Evolutionary conservation across 2,797 vertebrate genomes (phyloP), one percentile per base, ranked within the genome.

Genomic region (Pipistrellus pipistrellus): DNA sequence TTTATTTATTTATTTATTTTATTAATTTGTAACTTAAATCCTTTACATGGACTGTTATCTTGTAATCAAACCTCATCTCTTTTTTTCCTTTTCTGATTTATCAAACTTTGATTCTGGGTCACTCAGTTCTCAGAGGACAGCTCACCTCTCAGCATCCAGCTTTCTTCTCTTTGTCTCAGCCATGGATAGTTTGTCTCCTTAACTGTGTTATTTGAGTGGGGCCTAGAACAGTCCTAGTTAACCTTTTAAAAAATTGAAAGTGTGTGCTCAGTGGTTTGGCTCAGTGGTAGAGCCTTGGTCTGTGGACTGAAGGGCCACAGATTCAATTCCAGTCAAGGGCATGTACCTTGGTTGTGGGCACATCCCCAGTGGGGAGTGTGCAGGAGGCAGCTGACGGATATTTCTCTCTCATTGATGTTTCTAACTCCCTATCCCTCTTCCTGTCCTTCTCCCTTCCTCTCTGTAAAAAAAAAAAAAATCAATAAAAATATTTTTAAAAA

Each of bases 41-140:
- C 41, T 93, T 95, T 85, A 82, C 30, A 27, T 73, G 75, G 15
- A 77, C 77, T 71, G 44, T 81, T 76, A 66, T 59, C 1, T 82
- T 95, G 17, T 90, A 90, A 72, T 55, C 25, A 91, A 90, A 91
- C 53, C 53, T 55, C 0, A 10, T 44, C 23, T 2, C 0, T 72
- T 76, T 91, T 93, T 78, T 44, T 11, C 53, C 38, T 76, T 93
- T 86, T 85, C 71, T 94, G 75, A 77, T 92, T 77, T 83, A 68
- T 86, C 51, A 81, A 59, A 91, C 30, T 88, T 88, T 81, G 21
- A 35, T 62, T 69, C 69, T 69, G 18, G 44, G 41, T 68, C 51
- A 82, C n/a, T 92, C 48, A 80, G 5, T 85, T 46, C 25, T 94
- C 90, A 87, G 48, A 90, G 23, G 32, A 20, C 38, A 94, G 46